phyloP scores from a whole-genome alignment of 2,797 vertebrate species.

The Carapus acus region DNA sequence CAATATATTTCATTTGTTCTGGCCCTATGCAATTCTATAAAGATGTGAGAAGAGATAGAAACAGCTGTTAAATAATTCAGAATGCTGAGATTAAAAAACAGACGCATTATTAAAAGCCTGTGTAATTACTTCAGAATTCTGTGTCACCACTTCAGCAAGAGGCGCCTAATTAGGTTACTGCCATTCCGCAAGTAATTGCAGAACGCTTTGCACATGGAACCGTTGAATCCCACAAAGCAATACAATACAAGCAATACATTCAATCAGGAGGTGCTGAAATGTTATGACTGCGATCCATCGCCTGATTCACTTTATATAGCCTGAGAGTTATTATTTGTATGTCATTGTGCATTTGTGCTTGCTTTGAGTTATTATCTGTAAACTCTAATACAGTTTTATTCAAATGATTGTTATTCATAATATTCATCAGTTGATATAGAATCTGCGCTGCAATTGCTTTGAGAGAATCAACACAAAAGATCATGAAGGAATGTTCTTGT shows the following conservation, averaged over 20 bases:
- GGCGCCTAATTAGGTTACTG: constrained; percentile 68
- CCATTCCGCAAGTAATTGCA: constrained; percentile 63
- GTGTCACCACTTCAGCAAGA: constrained; percentile 69
- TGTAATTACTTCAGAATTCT: constrained; percentile 73
- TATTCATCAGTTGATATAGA: too few species aligned
- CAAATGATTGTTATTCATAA: too few species aligned
- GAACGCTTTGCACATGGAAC: constrained; percentile 33
- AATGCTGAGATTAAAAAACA: constrained; percentile 72
- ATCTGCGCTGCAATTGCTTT: too few species aligned
- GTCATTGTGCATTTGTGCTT: constrained; percentile 12
- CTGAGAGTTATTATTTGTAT: too few species aligned
- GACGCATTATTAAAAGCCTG: constrained; percentile 71
- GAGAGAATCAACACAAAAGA: too few species aligned
- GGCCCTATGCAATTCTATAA: constrained; percentile 3
- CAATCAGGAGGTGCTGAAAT: constrained; percentile 17
- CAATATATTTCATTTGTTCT: constrained; percentile 1
- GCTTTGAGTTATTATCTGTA: too few species aligned
- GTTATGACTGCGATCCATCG: constrained; percentile 45
- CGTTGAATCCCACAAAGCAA: constrained; percentile 8
- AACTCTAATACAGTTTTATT: too few species aligned
- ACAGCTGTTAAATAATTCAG: constrained; percentile 78
- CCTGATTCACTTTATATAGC: too few species aligned
- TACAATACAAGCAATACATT: constrained; percentile 23
- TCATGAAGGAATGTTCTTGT: too few species aligned
- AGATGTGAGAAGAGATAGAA: constrained; percentile 43